Conservation (phyloP, 1,140 invertebrate species). For the Nasonia vitripennis region DNA sequence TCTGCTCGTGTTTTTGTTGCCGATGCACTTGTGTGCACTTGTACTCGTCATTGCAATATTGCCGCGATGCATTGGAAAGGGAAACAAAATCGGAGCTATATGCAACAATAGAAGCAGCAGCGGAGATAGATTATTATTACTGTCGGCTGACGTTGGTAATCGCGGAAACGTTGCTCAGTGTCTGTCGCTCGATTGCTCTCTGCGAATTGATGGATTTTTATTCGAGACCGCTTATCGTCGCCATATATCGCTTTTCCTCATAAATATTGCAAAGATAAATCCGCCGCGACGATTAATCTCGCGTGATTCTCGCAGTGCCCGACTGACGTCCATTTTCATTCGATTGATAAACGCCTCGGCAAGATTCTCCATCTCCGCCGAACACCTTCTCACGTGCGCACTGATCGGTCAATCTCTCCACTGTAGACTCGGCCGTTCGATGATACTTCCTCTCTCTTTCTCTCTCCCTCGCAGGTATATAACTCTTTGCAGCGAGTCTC, state of each 20-base stretch:
- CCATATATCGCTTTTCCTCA: too few relatives aligned
- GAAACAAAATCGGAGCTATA: background rate
- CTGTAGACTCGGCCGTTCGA: background rate
- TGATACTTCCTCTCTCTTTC: background rate
- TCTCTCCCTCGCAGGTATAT: background rate
- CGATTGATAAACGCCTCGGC: too few relatives aligned
- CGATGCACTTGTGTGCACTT: background rate
- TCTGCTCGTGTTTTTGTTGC: background rate
- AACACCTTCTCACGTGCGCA: background rate
- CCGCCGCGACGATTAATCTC: too few relatives aligned
- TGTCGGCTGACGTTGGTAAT: background rate
- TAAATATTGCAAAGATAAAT: too few relatives aligned
- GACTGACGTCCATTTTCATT: too few relatives aligned
- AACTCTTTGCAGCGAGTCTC: background rate
- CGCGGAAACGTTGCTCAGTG: background rate
- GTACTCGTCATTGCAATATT: background rate
- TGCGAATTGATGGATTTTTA: background rate
- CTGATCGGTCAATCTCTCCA: background rate
- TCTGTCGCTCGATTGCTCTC: background rate
- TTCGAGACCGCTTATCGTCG: too few relatives aligned
- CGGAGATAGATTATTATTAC: background rate
- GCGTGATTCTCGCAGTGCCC: background rate
- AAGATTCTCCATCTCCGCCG: background rate
- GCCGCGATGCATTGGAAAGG: background rate
- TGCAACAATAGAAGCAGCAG: background rate